phyloP scores from a whole-genome alignment of 2,113 vertebrate species.

The Pluvianellus socialis region DNA sequence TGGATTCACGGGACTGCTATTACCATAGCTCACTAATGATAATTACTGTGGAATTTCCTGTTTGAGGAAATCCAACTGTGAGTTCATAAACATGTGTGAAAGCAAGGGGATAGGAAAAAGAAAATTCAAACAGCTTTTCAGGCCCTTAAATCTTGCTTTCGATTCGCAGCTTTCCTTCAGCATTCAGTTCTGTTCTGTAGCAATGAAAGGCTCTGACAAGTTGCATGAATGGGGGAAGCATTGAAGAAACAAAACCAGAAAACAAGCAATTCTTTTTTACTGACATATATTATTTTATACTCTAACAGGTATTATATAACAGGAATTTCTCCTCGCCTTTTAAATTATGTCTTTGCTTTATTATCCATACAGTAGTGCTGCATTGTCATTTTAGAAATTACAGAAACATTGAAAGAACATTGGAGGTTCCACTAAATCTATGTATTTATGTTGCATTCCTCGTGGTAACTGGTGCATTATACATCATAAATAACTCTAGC shows the following conservation, averaged over 20 bases:
- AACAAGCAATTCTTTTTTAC: not conserved
- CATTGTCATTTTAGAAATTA: not conserved
- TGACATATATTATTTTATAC: not conserved
- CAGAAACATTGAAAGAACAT: not conserved
- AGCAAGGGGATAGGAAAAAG: not conserved
- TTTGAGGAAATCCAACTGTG: slow-evolving; percentile 28
- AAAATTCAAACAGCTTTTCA: not conserved
- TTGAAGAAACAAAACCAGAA: not conserved
- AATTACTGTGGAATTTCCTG: slow-evolving; percentile 37
- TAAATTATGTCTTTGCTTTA: not conserved
- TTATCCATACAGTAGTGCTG: not conserved
- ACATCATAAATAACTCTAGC: not conserved
- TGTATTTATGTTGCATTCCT: not conserved
- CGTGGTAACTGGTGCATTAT: not conserved
- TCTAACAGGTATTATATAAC: not conserved
- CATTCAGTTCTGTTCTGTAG: not conserved
- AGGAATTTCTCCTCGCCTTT: not conserved
- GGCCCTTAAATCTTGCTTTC: not conserved
- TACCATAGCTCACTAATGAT: not conserved
- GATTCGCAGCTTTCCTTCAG: not conserved
- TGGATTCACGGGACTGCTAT: not conserved
- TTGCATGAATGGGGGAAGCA: not conserved
- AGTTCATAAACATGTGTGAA: slow-evolving; percentile 19
- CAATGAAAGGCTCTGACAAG: not conserved
- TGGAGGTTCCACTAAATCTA: not conserved